Percentiles rank a stretch among this genome's conserved stretches.
These are phyloP conservation scores for Atlantisia rogersi DNA, from an alignment of 2,113 vertebrate genomes.

Conservation along the genomic window DNA sequence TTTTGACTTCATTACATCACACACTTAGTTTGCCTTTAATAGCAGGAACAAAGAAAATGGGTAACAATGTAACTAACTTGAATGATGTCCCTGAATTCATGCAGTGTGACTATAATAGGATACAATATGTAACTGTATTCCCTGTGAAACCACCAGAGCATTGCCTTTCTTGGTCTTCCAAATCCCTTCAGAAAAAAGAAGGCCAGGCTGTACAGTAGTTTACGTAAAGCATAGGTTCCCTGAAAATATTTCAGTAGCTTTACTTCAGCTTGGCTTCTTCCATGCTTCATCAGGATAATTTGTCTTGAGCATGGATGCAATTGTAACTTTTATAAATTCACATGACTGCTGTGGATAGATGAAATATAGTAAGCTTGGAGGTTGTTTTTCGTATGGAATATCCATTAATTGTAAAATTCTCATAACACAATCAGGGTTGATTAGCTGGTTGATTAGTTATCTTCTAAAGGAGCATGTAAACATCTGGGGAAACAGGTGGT, in stretches of 20 bases:
- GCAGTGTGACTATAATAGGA: neutral
- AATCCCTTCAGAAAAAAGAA: neutral
- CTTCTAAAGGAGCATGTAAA: neutral
- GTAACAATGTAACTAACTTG: neutral
- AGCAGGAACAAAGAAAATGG: neutral
- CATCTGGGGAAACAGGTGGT: conserved; percentile 29
- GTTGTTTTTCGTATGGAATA: neutral
- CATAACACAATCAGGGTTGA: neutral
- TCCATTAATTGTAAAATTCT: conserved; percentile 5
- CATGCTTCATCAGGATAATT: neutral
- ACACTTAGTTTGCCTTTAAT: neutral
- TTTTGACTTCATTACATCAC: neutral
- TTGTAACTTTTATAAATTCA: neutral
- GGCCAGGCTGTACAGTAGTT: neutral
- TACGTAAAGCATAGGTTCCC: neutral
- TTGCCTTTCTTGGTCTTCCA: neutral
- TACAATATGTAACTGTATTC: neutral
- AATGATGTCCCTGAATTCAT: neutral
- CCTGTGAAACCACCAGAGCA: neutral
- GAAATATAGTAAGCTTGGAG: neutral
- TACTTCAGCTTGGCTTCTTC: neutral
- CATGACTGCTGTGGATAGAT: neutral
- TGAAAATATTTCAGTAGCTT: neutral
- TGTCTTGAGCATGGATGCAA: neutral
- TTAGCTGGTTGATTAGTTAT: conserved; percentile 20